These are phyloP conservation scores for Aythya baeri DNA, from an alignment of 2,113 vertebrate species.

Conservation along the genomic window DNA sequence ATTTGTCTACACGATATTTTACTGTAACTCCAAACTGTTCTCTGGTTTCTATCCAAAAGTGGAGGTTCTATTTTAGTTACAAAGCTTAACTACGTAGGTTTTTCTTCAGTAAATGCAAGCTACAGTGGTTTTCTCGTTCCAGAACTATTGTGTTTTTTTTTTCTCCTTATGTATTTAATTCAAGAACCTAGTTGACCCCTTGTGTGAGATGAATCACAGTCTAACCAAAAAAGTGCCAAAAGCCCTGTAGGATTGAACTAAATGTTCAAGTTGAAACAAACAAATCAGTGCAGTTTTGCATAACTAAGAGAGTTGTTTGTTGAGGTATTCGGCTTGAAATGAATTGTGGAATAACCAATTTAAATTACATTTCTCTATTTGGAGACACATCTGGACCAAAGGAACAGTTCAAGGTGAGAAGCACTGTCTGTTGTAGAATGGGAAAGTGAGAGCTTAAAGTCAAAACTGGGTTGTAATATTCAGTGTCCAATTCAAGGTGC, in stretches of 20 bases:
- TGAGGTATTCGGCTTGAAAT: neutral
- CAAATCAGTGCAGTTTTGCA: neutral
- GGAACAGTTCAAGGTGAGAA: neutral
- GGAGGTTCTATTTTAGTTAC: constrained; percentile 32
- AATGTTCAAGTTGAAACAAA: constrained; percentile 24
- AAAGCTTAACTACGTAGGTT: neutral
- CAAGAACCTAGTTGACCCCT: constrained; percentile 11
- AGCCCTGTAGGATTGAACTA: neutral
- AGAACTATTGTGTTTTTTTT: neutral
- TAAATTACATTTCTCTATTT: neutral
- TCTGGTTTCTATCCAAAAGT: constrained; percentile 10
- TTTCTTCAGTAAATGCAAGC: constrained; percentile 19
- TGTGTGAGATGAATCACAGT: constrained; percentile 9
- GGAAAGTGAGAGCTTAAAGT: neutral
- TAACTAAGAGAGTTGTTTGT: neutral
- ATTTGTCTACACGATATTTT: constrained; percentile 29
- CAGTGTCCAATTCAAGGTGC: neutral
- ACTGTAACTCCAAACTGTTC: constrained; percentile 1
- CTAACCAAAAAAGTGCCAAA: constrained; percentile 32
- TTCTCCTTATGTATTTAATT: neutral
- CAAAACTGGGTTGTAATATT: neutral
- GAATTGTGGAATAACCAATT: neutral
- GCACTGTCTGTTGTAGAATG: neutral
- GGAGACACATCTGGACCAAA: neutral
- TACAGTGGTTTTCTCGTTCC: neutral